Percentiles rank a stretch among this genome's conserved stretches.
Conservation (phyloP, 2,797 vertebrate species). For the Acipenser ruthenus region DNA sequence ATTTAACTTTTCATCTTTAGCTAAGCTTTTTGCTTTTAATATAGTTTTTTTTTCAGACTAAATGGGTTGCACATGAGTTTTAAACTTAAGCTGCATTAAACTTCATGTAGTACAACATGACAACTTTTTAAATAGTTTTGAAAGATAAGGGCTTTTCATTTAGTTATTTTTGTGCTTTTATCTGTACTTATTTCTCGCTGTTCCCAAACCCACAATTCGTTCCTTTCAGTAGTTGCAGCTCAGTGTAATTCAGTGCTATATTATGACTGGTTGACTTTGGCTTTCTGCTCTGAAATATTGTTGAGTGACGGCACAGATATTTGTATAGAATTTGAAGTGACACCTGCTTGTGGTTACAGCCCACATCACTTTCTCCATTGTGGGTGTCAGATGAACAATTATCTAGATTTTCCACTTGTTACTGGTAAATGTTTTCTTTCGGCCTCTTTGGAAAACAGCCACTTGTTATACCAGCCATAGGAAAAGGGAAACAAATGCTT, state of each 20-base stretch:
- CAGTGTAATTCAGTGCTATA: background rate
- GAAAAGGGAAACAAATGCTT: constrained; percentile 1
- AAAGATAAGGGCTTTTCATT: too few relatives aligned
- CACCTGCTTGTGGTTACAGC: constrained; percentile 21
- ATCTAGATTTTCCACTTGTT: constrained; percentile 46
- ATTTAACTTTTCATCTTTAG: too few relatives aligned
- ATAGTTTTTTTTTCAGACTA: too few relatives aligned
- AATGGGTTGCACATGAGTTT: too few relatives aligned
- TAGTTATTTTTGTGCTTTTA: too few relatives aligned
- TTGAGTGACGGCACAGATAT: constrained; percentile 27
- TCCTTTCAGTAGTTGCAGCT: too few relatives aligned
- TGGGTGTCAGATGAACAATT: constrained; percentile 23
- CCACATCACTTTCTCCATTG: constrained; percentile 29
- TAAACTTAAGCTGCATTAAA: too few relatives aligned
- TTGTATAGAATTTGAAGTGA: constrained; percentile 15
- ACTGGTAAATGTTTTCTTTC: constrained; percentile 43
- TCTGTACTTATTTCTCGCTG: too few relatives aligned
- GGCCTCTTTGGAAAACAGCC: constrained; percentile 22
- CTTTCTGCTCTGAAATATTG: constrained; percentile 1
- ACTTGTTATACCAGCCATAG: background rate
- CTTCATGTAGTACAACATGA: too few relatives aligned
- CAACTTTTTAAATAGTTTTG: too few relatives aligned
- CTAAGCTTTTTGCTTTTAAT: too few relatives aligned
- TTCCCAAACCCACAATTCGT: too few relatives aligned
- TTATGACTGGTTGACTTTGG: constrained; percentile 12